These are phyloP conservation scores for Micropoecilia bifurca DNA, from an alignment of 2,797 vertebrate genomes.

Conservation along the genomic window DNA sequence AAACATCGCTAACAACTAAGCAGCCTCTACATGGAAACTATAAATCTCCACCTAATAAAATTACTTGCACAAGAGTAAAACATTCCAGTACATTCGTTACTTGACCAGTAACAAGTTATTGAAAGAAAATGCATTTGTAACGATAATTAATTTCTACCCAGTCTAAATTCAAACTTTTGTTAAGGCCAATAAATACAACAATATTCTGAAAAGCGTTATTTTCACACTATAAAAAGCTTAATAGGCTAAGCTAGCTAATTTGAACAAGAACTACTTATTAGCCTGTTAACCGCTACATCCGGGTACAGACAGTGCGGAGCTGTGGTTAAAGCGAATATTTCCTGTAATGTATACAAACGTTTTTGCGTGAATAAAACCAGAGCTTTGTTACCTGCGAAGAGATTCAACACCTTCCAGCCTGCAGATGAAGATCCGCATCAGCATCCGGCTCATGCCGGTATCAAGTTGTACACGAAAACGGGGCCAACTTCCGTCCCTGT, in stretches of 20 bases:
- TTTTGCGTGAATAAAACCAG: rapidly evolving
- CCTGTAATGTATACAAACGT: not conserved
- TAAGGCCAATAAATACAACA: not conserved
- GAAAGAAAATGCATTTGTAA: not conserved
- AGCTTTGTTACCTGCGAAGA: conserved; percentile 10
- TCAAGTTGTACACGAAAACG: not conserved
- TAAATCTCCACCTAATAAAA: not conserved
- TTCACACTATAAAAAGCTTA: not conserved
- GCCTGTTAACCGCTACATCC: not conserved
- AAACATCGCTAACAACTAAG: not conserved
- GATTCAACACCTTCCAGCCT: conserved; percentile 29
- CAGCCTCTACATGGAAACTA: not conserved
- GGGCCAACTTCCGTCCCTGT: not conserved
- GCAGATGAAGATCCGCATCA: conserved; percentile 51
- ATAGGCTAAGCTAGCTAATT: conserved; percentile 25
- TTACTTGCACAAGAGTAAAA: not conserved
- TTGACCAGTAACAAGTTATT: not conserved
- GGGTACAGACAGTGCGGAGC: not conserved
- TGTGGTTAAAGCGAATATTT: not conserved
- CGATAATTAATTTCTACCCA: not conserved
- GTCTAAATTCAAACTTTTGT: not conserved
- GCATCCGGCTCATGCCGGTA: conserved; percentile 57
- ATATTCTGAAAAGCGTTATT: not conserved
- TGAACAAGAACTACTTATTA: not conserved
- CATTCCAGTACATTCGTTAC: not conserved